phyloP scores from a whole-genome alignment of 2,888 invertebrate genomes.

The Diaprepes abbreviatus region DNA sequence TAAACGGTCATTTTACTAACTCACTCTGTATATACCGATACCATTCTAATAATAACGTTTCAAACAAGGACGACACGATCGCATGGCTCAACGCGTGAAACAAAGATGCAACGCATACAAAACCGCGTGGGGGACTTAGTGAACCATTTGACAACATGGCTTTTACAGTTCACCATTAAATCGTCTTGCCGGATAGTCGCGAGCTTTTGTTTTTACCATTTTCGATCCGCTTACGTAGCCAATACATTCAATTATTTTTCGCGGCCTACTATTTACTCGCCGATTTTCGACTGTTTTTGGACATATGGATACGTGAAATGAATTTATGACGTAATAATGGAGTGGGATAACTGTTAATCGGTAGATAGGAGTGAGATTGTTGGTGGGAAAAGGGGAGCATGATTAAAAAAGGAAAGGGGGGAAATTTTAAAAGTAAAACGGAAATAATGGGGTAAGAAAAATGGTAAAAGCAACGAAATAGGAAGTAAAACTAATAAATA shows the following conservation, averaged over 20 bases:
- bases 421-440: not conserved
- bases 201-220: slow-evolving; percentile 37
- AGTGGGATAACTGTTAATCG: slow-evolving; percentile 7
- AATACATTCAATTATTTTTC: slow-evolving; percentile 26
- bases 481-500: not conserved
- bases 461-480: not conserved
- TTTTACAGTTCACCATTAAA: slow-evolving; percentile 40
- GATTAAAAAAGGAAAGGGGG: slow-evolving; percentile 8
- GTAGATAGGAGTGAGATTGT: not conserved
- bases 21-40: slow-evolving; percentile 22
- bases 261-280: slow-evolving; percentile 18
- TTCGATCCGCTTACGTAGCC: slow-evolving; percentile 35
- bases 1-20: too few species aligned
- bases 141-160: slow-evolving; percentile 47
- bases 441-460: not conserved
- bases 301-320: slow-evolving; percentile 23
- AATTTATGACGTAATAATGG: slow-evolving; percentile 16
- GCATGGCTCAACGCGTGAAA: not conserved
- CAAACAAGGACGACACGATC: slow-evolving; percentile 9
- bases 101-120: slow-evolving; percentile 34
- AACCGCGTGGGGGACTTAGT: slow-evolving; percentile 44
- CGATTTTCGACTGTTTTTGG: slow-evolving; percentile 31
- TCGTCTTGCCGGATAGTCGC: slow-evolving; percentile 43
- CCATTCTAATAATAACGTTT: slow-evolving; percentile 33
- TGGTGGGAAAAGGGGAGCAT: not conserved